Conservation (phyloP, 2,113 vertebrate species). For the Antechinus stuartii region DNA sequence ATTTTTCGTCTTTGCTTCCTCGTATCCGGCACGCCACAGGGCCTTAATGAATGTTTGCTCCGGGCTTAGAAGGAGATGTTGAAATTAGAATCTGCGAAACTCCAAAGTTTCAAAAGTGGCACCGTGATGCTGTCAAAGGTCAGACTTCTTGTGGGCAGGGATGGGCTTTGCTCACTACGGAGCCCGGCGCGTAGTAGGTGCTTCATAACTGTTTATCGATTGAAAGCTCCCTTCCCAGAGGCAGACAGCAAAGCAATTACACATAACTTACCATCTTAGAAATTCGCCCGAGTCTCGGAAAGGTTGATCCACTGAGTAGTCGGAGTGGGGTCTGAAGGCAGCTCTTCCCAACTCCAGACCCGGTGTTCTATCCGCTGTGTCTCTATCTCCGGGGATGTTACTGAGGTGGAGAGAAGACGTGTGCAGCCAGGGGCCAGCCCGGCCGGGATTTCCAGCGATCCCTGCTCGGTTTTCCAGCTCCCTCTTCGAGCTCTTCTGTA, state of each 20-base stretch:
- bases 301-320: too few relatives aligned
- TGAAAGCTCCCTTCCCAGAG: background rate
- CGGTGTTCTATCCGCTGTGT: background rate
- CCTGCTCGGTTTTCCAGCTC: background rate
- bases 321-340: too few relatives aligned
- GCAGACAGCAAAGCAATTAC: background rate
- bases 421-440: background rate
- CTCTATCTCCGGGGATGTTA: background rate
- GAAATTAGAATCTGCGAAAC: background rate
- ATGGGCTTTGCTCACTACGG: background rate
- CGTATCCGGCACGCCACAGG: accelerated
- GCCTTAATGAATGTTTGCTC: background rate
- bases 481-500: background rate
- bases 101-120: background rate
- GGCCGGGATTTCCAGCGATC: background rate
- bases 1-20: background rate
- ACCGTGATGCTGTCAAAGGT: background rate
- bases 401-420: background rate
- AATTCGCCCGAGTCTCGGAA: background rate
- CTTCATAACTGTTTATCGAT: background rate
- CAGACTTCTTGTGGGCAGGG: background rate
- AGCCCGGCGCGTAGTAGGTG: background rate
- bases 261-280: background rate
- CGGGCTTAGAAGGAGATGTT: background rate
- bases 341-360: too few relatives aligned